A percentile compares a stretch with the other conserved stretches of the same genome.
Conservation (phyloP, 2,797 vertebrate genomes). For the Amphiprion clarkii region DNA sequence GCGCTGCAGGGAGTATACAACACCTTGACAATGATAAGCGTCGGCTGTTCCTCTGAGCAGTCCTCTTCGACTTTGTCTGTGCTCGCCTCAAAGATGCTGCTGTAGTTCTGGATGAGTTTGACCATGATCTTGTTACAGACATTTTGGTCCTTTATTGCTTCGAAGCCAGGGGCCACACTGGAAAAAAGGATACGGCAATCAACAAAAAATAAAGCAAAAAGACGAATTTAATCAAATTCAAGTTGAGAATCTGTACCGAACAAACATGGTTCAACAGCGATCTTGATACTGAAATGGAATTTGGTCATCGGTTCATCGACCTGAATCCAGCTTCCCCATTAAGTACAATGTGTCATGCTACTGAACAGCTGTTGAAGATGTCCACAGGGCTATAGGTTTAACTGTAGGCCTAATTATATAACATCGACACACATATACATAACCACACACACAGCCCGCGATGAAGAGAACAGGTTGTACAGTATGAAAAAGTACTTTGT, state of each 20-base stretch:
- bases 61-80: conserved; percentile 37
- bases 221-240: not conserved
- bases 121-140: conserved; percentile 94
- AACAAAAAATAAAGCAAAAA: not conserved
- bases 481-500: conserved; percentile 30
- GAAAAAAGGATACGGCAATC: conserved; percentile 22
- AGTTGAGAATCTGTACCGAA: not conserved
- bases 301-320: not conserved
- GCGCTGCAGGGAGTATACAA: conserved; percentile 27
- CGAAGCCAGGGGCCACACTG: conserved; percentile 90
- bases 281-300: not conserved
- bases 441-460: not conserved
- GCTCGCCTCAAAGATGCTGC: conserved; percentile 84
- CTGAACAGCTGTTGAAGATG: conserved; percentile 54
- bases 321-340: conserved; percentile 10
- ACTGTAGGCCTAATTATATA: conserved; percentile 61
- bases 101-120: conserved; percentile 91
- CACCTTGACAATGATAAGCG: conserved; percentile 65
- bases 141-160: conserved; percentile 92
- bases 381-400: conserved; percentile 39
- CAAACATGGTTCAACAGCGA: not conserved
- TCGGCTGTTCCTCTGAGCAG: conserved; percentile 31
- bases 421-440: conserved; percentile 8
- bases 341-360: conserved; percentile 22
- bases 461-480: conserved; percentile 66